phyloP scores from a whole-genome alignment of 2,797 vertebrate genomes.

The Dermochelys coriacea region DNA sequence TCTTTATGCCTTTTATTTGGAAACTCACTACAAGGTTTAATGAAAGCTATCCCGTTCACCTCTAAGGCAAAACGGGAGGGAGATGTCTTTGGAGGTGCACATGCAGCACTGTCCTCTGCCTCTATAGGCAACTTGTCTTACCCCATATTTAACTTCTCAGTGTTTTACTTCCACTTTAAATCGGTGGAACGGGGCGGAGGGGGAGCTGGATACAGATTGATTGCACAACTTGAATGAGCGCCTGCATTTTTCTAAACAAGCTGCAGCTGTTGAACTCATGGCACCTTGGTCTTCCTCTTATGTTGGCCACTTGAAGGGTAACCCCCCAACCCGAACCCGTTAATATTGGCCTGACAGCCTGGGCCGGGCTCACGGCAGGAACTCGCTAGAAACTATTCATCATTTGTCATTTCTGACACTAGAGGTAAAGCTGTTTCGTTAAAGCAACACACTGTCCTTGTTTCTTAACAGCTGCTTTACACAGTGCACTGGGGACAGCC shows the following conservation, averaged over 20 bases:
- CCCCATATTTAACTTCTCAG: neutral
- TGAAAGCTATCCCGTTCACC: neutral
- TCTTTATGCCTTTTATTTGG: accelerated
- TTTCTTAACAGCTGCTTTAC: constrained; percentile 3
- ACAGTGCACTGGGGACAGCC: neutral
- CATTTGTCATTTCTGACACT: constrained; percentile 61
- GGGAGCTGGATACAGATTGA: neutral
- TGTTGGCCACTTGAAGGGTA: neutral
- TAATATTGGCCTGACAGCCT: constrained; percentile 33
- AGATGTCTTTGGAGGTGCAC: neutral
- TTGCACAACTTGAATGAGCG: neutral
- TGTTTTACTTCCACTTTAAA: neutral
- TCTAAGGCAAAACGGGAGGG: neutral
- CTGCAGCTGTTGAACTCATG: neutral
- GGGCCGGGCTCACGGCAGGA: constrained; percentile 35
- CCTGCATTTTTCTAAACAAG: neutral
- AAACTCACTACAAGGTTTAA: neutral
- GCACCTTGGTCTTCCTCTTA: neutral
- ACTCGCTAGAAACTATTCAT: constrained; percentile 69
- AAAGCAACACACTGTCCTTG: constrained; percentile 39
- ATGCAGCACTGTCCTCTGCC: neutral
- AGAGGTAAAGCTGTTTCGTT: constrained; percentile 56
- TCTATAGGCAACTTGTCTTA: neutral
- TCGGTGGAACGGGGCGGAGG: neutral
- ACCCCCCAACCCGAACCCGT: neutral